Conservation (phyloP, 1,140 invertebrate genomes). For the Camponotus pennsylvanicus region DNA sequence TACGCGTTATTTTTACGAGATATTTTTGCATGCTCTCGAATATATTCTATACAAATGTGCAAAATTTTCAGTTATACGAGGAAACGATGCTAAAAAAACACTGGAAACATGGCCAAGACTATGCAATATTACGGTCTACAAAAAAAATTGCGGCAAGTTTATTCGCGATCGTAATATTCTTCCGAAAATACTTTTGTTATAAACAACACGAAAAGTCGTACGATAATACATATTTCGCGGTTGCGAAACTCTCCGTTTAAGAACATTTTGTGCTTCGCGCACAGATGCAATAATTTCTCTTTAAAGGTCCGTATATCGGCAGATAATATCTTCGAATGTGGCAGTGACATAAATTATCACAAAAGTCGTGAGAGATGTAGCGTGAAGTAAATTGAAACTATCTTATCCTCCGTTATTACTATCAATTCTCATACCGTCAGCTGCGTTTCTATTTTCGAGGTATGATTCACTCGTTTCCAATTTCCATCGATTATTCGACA, state of each 20-base stretch:
- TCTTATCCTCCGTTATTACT: constrained; percentile 48
- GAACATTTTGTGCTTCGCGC: not conserved
- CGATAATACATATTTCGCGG: constrained; percentile 38
- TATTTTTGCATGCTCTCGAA: not conserved
- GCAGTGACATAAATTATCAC: constrained; percentile 41
- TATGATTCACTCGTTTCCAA: not conserved
- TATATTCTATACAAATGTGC: constrained; percentile 8
- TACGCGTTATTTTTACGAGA: not conserved
- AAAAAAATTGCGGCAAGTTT: constrained; percentile 47
- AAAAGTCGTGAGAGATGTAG: constrained; percentile 13
- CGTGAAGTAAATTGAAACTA: constrained; percentile 57
- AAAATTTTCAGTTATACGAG: constrained; percentile 36
- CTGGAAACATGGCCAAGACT: not conserved
- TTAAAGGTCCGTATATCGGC: not conserved
- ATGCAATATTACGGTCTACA: not conserved
- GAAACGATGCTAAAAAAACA: not conserved
- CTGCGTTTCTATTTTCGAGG: constrained; percentile 27
- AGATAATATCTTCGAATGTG: constrained; percentile 37
- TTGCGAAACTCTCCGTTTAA: not conserved
- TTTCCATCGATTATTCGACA: constrained; percentile 21
- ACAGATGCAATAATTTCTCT: constrained; percentile 36
- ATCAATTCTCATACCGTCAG: constrained; percentile 49
- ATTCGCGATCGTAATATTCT: constrained; percentile 47
- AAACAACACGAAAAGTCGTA: constrained; percentile 21
- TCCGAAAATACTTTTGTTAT: constrained; percentile 22